A percentile compares a stretch with the other conserved stretches of the same genome.
Conservation (phyloP, 2,888 invertebrate genomes). For the Arrhopalites spinosus region DNA sequence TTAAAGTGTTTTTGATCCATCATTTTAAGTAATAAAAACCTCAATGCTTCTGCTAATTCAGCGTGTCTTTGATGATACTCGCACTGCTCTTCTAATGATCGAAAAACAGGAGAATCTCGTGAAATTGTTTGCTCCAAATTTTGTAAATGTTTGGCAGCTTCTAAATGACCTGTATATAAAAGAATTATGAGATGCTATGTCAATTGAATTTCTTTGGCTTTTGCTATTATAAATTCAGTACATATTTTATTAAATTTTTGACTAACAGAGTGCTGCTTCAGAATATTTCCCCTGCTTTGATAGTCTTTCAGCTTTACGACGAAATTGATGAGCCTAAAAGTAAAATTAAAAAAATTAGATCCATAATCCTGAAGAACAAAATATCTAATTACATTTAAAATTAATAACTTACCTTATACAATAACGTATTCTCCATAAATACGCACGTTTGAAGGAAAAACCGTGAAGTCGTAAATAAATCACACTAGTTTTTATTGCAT, state of each 20-base stretch:
- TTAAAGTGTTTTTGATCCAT: background rate
- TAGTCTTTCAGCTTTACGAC: conserved; percentile 49
- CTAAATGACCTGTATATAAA: too few species aligned
- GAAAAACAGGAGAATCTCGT: conserved; percentile 42
- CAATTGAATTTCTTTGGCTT: too few species aligned
- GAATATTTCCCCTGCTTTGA: conserved; percentile 45
- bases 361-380: background rate
- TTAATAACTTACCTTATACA: conserved; percentile 5
- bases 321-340: conserved; percentile 51
- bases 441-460: background rate
- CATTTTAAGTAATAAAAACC: background rate
- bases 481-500: too few species aligned
- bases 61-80: conserved; percentile 53
- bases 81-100: conserved; percentile 49
- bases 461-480: background rate
- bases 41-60: conserved; percentile 29
- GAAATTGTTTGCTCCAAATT: conserved; percentile 26
- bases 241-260: too few species aligned
- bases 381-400: background rate
- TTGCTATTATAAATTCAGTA: too few species aligned
- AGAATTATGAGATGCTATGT: too few species aligned
- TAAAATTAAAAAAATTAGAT: background rate
- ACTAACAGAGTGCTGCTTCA: conserved; percentile 47
- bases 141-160: conserved; percentile 46
- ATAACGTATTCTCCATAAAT: conserved; percentile 11